A percentile compares a stretch with the other conserved stretches of the same genome.
Conservation (phyloP, 2,797 vertebrate species). For the Cryptoblepharus egeriae region DNA sequence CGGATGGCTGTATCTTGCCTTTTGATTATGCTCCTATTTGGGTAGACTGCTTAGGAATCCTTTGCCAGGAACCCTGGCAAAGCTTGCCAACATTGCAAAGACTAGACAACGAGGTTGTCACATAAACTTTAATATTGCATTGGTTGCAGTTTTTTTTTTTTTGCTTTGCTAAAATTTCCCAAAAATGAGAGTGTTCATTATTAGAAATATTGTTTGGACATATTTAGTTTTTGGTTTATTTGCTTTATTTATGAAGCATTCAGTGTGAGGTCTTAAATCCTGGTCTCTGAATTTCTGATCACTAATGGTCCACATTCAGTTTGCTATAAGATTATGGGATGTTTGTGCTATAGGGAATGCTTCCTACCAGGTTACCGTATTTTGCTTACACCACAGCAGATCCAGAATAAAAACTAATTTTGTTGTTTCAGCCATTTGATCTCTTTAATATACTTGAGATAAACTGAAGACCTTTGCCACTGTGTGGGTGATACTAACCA, state of each 20-base stretch:
- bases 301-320: not conserved
- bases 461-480: not conserved
- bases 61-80: too few species aligned
- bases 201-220: conserved; percentile 37
- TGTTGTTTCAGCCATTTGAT: not conserved
- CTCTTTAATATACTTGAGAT: not conserved
- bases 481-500: not conserved
- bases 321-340: not conserved
- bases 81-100: conserved; percentile 12
- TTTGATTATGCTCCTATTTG: not conserved
- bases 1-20: conserved; percentile 17
- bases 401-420: conserved; percentile 24
- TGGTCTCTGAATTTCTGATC: not conserved
- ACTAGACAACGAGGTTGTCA: rapidly evolving
- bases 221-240: not conserved
- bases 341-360: not conserved
- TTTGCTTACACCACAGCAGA: not conserved
- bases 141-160: not conserved
- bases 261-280: rapidly evolving
- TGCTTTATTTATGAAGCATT: not conserved
- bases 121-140: not conserved
- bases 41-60: conserved; percentile 22
- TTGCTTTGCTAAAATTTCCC: not conserved
- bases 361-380: not conserved
- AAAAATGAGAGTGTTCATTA: conserved; percentile 1